Evolutionary conservation across 2,888 invertebrate genomes (phyloP), one percentile per base, ranked within the genome.

Genomic region (Proisotoma minuta): DNA sequence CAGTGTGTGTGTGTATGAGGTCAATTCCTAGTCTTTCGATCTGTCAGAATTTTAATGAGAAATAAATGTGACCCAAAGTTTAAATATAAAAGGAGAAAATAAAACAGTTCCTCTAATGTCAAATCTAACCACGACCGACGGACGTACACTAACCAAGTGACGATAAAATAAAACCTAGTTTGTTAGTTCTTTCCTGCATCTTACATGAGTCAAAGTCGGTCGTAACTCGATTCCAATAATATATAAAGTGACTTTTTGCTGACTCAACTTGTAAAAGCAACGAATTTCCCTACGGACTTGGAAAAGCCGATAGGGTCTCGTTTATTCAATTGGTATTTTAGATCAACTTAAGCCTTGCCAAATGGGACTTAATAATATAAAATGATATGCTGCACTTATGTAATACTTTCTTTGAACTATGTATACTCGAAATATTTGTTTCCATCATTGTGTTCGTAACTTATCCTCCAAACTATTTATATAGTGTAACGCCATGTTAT

Each of bases 221-320:
- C 34, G 52, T 52, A 28, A 52, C 28, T 26, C 12, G 29, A 52
- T 52, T 52, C 52, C 28, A 26, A 52, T 52, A 52, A 52, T 52
- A n/a, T n/a, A n/a, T n/a, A 52, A 52, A 52, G 52, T 52, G 52
- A 52, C 24, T 52, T 52, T 52, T 52, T 27, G 52, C 52, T 52
- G 52, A 52, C 52, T 52, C 49, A 20, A 49, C 49, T 49, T 4
- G 23, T 3, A 24, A 23, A 52, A 28, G 15, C 12, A 12, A 5
- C 8, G 28, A 28, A 52, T 52, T 52, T 52, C 52, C 52, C 52
- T 52, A 20, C n/a, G 52, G 52, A 52, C 12, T 5, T 27, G 15
- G n/a, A 52, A 26, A 52, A 28, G 12, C 29, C 52, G 27, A 26
- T 52, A 28, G 52, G 52, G 27, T 52, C 52, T 18, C 52, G 52